These are phyloP conservation scores for Stenolophus ochropezus DNA, from an alignment of 2,888 invertebrate species.

Conservation along the genomic window DNA sequence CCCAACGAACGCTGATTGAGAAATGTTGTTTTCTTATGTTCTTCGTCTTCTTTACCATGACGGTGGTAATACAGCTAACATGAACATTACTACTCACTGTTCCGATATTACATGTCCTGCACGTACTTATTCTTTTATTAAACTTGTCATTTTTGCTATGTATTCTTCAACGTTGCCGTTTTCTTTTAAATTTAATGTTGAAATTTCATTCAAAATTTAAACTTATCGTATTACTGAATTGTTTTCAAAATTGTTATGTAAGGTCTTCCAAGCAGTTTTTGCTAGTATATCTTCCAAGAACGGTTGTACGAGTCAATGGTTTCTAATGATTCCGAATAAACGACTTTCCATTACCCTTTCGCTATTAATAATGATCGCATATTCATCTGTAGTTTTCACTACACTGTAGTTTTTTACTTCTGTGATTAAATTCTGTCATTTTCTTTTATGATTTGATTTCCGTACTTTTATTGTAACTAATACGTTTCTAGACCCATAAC, in stretches of 20 bases:
- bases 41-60: conserved; percentile 2
- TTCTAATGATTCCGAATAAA: no score
- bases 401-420: no score
- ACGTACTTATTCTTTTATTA: neutral
- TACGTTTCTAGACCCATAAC: no score
- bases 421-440: no score
- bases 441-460: no score
- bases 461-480: no score
- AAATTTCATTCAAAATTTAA: conserved; percentile 8
- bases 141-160: neutral
- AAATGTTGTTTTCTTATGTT: neutral
- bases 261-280: neutral
- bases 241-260: neutral
- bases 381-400: no score
- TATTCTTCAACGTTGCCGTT: conserved; percentile 7
- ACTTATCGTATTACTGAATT: no score
- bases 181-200: neutral
- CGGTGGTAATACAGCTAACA: neutral
- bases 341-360: no score
- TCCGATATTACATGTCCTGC: neutral
- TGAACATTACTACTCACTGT: neutral
- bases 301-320: neutral
- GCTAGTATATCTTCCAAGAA: conserved; percentile 1
- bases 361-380: no score
- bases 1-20: neutral